Conservation (phyloP, 2,797 vertebrate species). For the Etheostoma perlongum region DNA sequence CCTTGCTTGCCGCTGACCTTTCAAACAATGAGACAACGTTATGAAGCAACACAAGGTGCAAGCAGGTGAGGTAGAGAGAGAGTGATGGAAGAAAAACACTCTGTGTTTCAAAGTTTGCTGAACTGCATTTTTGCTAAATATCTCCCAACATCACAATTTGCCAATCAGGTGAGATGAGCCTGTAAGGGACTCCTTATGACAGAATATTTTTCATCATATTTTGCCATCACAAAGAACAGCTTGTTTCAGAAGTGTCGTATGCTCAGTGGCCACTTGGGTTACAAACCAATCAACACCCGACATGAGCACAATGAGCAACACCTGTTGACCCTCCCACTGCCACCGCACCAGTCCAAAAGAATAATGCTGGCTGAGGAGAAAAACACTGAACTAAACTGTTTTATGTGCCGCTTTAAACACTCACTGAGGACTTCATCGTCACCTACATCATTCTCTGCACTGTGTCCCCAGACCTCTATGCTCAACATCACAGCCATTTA, state of each 20-base stretch:
- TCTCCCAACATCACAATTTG: neutral
- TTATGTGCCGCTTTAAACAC: slow-evolving; percentile 56
- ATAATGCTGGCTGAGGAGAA: slow-evolving; percentile 27
- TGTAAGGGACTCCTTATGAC: neutral
- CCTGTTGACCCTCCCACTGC: slow-evolving; percentile 1
- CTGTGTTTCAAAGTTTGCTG: neutral
- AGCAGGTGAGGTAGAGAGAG: too few species aligned
- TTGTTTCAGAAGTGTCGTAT: neutral
- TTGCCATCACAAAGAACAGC: neutral
- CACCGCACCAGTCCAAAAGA: slow-evolving; percentile 13
- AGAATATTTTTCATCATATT: neutral
- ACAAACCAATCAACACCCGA: neutral
- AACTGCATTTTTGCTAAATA: neutral
- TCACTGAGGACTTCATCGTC: slow-evolving; percentile 60
- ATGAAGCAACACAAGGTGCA: too few species aligned
- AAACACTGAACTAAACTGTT: slow-evolving; percentile 38
- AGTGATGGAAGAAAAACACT: too few species aligned
- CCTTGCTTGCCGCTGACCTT: too few species aligned
- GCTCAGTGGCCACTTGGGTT: slow-evolving; percentile 15
- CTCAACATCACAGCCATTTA: slow-evolving; percentile 71
- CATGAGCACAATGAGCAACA: neutral
- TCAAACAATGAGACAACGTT: too few species aligned
- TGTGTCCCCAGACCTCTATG: slow-evolving; percentile 60
- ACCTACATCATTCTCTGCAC: slow-evolving; percentile 33
- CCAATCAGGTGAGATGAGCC: neutral